These are phyloP conservation scores for Chionomys nivalis DNA, from an alignment of 2,113 vertebrate genomes.

Conservation along the genomic window DNA sequence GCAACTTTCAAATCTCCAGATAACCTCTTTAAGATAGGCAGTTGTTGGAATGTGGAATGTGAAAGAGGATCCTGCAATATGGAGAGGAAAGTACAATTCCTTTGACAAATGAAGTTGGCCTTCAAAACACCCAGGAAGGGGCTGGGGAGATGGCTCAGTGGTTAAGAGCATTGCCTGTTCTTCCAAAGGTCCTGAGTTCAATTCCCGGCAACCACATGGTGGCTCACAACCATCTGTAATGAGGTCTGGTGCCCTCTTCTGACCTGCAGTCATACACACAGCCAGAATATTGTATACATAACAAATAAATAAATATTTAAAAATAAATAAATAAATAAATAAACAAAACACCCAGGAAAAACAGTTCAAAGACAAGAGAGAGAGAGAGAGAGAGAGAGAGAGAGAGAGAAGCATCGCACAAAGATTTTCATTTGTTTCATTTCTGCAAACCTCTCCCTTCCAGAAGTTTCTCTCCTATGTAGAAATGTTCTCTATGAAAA, in stretches of 20 bases:
- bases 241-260: too few relatives aligned
- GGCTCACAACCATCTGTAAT: too few relatives aligned
- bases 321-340: too few relatives aligned
- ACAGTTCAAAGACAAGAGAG: slow-evolving; percentile 65
- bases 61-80: slow-evolving; percentile 42
- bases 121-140: slow-evolving; percentile 50
- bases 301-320: too few relatives aligned
- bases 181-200: too few relatives aligned
- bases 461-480: slow-evolving; percentile 46
- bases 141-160: too few relatives aligned
- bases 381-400: slow-evolving; percentile 22
- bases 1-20: slow-evolving; percentile 73
- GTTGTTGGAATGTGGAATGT: slow-evolving; percentile 76
- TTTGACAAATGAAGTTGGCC: slow-evolving; percentile 61
- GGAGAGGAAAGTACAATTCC: slow-evolving; percentile 31
- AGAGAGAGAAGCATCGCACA: slow-evolving; percentile 28
- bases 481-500: neutral
- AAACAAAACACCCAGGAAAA: slow-evolving; percentile 57
- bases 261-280: too few relatives aligned
- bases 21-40: slow-evolving; percentile 63
- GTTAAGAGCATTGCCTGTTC: too few relatives aligned
- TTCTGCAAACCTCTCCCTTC: slow-evolving; percentile 35
- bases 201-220: too few relatives aligned
- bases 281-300: too few relatives aligned
- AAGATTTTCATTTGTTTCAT: slow-evolving; percentile 73